phyloP scores from a whole-genome alignment of 2,888 invertebrate species.

The Nesidiocoris tenuis region DNA sequence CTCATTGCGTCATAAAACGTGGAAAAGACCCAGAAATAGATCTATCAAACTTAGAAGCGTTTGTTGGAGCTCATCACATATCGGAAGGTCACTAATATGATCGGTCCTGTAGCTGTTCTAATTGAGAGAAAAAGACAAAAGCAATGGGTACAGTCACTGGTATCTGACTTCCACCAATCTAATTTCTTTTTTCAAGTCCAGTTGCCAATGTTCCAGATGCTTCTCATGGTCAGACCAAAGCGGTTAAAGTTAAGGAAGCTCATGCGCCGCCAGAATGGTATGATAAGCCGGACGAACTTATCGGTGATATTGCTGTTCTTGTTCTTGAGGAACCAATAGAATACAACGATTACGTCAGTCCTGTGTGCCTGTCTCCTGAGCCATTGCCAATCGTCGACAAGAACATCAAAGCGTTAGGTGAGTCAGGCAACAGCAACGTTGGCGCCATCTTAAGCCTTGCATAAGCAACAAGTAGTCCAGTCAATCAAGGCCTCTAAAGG shows the following conservation, averaged over 20 bases:
- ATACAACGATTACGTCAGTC: conserved; percentile 14
- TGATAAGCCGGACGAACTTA: no score
- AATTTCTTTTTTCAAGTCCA: no score
- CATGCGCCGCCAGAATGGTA: background rate
- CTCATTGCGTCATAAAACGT: conserved; percentile 16
- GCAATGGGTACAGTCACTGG: no score
- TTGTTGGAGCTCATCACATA: conserved; percentile 10
- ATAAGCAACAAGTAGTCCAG: no score
- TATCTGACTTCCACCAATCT: no score
- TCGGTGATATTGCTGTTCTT: conserved; percentile 22
- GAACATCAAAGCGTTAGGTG: conserved; percentile 18
- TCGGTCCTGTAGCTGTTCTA: no score
- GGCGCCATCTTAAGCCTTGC: no score
- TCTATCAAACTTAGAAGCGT: background rate
- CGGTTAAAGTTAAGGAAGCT: background rate
- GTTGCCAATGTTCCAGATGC: no score
- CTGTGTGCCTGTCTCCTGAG: conserved; percentile 8
- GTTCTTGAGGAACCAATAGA: background rate
- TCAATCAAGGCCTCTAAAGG: no score
- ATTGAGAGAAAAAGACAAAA: no score
- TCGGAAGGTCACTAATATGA: conserved; percentile 20
- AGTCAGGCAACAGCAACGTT: no score
- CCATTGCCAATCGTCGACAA: conserved; percentile 1
- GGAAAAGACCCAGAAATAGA: background rate
- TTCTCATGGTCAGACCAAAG: conserved; percentile 12